phyloP scores from a whole-genome alignment of 1,140 invertebrate genomes.

The Aphaenogaster ashmeadi region DNA sequence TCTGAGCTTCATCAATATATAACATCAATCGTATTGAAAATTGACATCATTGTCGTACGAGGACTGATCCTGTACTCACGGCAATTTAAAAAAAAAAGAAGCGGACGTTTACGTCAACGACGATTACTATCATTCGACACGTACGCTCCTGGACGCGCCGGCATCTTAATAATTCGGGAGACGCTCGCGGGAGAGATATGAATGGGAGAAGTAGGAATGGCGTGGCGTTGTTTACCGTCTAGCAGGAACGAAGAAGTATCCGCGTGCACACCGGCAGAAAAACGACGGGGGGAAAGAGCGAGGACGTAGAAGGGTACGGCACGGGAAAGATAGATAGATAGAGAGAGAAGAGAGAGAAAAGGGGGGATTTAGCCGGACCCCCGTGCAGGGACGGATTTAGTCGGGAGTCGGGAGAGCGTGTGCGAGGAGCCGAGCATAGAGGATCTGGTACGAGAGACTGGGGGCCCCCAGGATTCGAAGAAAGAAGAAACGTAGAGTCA shows the following conservation, averaged over 20 bases:
- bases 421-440: conserved; percentile 56
- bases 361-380: conserved; percentile 5
- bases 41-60: not conserved
- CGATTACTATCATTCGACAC: conserved; percentile 3
- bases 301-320: conserved; percentile 45
- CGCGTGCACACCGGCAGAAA: conserved; percentile 73
- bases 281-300: conserved; percentile 56
- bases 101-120: not conserved
- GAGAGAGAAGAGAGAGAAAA: not conserved
- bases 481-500: conserved; percentile 84
- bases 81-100: not conserved
- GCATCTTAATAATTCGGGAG: conserved; percentile 78
- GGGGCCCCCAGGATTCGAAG: conserved; percentile 82
- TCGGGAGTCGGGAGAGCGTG: conserved; percentile 58
- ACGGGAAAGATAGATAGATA: conserved; percentile 19
- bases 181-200: conserved; percentile 78
- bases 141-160: conserved; percentile 55
- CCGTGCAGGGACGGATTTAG: conserved; percentile 65
- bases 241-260: conserved; percentile 77
- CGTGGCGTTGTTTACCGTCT: conserved; percentile 82
- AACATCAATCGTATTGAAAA: not conserved
- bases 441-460: conserved; percentile 69
- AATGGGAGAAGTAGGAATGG: conserved; percentile 79
- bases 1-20: not conserved
- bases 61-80: not conserved